Evolutionary conservation across 1,140 invertebrate genomes (phyloP).

Genomic region (Halesus radiatus): DNA sequence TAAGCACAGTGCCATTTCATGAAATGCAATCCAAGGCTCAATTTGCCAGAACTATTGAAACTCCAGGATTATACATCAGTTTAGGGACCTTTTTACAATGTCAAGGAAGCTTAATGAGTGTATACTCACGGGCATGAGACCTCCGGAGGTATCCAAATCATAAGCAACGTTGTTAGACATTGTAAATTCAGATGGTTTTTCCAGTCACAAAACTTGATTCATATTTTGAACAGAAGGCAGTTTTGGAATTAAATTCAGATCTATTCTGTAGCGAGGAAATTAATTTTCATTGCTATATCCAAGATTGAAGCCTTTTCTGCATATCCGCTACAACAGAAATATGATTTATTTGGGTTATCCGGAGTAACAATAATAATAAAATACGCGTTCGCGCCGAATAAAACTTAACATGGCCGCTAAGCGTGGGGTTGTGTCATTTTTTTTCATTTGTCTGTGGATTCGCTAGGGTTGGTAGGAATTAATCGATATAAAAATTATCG

Average conservation of each 20-base stretch:
- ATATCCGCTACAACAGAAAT: neutral
- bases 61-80: too few species aligned
- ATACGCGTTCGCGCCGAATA: constrained; percentile 43
- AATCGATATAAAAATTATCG: too few species aligned
- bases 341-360: neutral
- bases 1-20: neutral
- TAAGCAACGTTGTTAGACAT: constrained; percentile 61
- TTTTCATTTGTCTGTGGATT: constrained; percentile 12
- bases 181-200: neutral
- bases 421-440: constrained; percentile 40
- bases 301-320: neutral
- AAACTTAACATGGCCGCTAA: constrained; percentile 45
- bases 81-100: too few species aligned
- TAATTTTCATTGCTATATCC: neutral
- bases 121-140: constrained; percentile 66
- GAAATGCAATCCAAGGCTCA: neutral
- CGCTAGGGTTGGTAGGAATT: too few species aligned
- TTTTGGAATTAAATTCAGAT: neutral
- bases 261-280: neutral
- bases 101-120: neutral
- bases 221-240: constrained; percentile 22
- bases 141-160: constrained; percentile 67
- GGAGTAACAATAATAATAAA: constrained; percentile 45
- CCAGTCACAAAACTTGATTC: constrained; percentile 27
- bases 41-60: neutral